Evolutionary conservation across 2,888 invertebrate species (phyloP), one percentile per base, ranked within the genome.

Genomic region (Labia minor): DNA sequence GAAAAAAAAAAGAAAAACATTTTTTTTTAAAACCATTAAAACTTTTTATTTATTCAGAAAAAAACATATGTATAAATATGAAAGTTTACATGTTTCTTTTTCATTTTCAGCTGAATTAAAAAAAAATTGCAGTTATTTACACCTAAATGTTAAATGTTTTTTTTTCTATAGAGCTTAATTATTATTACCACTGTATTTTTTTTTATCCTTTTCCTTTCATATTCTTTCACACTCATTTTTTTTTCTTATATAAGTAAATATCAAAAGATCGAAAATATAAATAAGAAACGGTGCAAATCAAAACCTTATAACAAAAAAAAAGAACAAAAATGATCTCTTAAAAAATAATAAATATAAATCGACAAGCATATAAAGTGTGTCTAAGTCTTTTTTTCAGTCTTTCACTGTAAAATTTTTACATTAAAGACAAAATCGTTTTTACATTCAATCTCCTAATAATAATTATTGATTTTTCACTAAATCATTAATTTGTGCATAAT

Each of bases 201-300:
- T 6, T 33, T 6, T 33, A 33, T 33, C 33, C 6, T 33, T 8
- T 8, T 33, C 11, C 6, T 8, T 33, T 33, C 11, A 33, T 8
- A 33, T 33, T 33, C 11, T 33, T 33, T 33, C 11, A n/a, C n/a
- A n/a, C n/a, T n/a, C 33, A n/a, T 49, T 49, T 49, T 49, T 49
- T 49, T 49, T 14, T 49, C 3, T 49, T 49, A 49, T 49, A 8
- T 8, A 26, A 26, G 26, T 26, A n/a, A 49, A n/a, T 49, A 49
- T 49, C 49, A 49, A 49, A 49, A 49, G 49, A 49, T 49, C 49
- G 49, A 49, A 49, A 49, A 49, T 49, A 49, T 49, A 49, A 49
- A 49, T 14, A n/a, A 49, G 49, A 49, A n/a, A 49, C 3, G n/a
- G 49, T 26, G 26, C 26, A 26, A n/a, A 6, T 26, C 26, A 26